Conservation (phyloP, 1,140 invertebrate species). For the Mylabris phalerata region DNA sequence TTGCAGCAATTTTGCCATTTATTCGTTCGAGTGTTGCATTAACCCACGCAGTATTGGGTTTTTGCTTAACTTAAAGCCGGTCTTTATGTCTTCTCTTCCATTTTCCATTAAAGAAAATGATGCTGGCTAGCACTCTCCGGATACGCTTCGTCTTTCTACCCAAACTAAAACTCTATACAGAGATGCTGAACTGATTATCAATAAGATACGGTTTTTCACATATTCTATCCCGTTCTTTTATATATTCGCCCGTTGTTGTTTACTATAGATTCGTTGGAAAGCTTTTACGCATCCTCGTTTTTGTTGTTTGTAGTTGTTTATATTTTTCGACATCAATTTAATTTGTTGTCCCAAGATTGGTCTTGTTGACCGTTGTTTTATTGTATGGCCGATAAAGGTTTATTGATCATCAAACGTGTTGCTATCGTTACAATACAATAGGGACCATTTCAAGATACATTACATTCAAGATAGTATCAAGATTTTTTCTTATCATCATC, state of each 20-base stretch:
- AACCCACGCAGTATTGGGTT: slow-evolving; percentile 13
- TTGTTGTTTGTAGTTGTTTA: no score
- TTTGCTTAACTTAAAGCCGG: slow-evolving; percentile 19
- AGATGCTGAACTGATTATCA: slow-evolving; percentile 25
- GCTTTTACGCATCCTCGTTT: not conserved
- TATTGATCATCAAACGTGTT: slow-evolving; percentile 16
- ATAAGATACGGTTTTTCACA: slow-evolving; percentile 25
- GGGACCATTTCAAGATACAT: no score
- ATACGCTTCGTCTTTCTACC: slow-evolving; percentile 19
- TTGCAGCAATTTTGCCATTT: not conserved
- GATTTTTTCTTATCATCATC: no score
- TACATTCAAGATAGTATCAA: no score
- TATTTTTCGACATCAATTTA: no score
- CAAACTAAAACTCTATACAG: slow-evolving; percentile 22
- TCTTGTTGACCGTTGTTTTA: slow-evolving; percentile 12
- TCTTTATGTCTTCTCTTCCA: slow-evolving; percentile 23
- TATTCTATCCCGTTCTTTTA: not conserved
- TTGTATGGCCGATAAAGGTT: slow-evolving; percentile 10
- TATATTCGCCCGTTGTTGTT: not conserved
- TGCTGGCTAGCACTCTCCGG: slow-evolving; percentile 18
- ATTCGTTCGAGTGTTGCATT: slow-evolving; percentile 12
- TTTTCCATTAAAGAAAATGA: slow-evolving; percentile 31
- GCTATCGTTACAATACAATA: slow-evolving; percentile 2
- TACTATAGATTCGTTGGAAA: no score
- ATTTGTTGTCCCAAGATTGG: not conserved